Conservation (phyloP, 2,113 vertebrate species). For the Hyperopisus bebe region DNA sequence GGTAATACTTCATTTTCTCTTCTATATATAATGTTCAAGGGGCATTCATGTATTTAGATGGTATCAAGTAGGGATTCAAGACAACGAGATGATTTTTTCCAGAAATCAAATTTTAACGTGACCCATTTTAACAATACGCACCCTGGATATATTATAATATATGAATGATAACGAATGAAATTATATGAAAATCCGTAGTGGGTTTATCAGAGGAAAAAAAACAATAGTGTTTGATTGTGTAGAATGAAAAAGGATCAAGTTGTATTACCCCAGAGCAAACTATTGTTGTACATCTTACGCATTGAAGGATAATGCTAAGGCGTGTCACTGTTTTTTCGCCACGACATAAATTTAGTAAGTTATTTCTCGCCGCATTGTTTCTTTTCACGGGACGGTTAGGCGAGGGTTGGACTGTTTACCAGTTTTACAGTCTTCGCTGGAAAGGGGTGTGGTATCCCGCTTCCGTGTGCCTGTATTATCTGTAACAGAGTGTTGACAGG, state of each 20-base stretch:
- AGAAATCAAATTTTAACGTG: too few relatives aligned
- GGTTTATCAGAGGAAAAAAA: not conserved
- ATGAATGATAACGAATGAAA: not conserved
- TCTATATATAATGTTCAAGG: not conserved
- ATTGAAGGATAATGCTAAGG: not conserved
- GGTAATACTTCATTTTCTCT: not conserved
- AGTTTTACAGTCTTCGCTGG: not conserved
- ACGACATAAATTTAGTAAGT: not conserved
- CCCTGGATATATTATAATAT: not conserved
- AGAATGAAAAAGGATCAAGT: not conserved
- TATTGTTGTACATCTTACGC: not conserved
- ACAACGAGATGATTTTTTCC: too few relatives aligned
- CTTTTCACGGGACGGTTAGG: not conserved
- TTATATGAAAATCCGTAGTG: not conserved
- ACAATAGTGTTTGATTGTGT: not conserved
- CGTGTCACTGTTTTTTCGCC: not conserved
- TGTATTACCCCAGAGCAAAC: not conserved
- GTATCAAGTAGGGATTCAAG: not conserved
- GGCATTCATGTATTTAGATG: not conserved
- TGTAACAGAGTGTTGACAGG: not conserved
- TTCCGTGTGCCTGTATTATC: not conserved
- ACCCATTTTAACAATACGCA: not conserved
- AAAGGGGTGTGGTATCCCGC: not conserved
- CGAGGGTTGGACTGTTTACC: slow-evolving; percentile 4
- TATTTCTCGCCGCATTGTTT: not conserved